phyloP scores from a whole-genome alignment of 2,113 vertebrate species.

The Leucopternis melanops region DNA sequence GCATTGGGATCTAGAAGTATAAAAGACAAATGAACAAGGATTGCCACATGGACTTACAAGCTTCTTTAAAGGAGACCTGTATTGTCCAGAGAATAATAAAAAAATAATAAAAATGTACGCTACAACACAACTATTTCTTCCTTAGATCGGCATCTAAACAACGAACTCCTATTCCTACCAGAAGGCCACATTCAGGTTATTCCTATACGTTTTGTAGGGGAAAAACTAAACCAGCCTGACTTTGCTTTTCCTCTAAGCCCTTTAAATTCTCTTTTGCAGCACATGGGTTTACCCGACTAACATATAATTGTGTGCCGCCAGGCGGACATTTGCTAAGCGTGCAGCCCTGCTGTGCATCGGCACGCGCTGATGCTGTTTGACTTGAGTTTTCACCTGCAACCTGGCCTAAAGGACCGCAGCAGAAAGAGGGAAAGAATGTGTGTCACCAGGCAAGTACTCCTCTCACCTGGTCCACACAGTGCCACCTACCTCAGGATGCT shows the following conservation, averaged over 20 bases:
- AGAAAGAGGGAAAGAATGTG: background rate
- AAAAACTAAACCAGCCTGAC: background rate
- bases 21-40: background rate
- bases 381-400: background rate
- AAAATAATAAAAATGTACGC: background rate
- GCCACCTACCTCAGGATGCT: background rate
- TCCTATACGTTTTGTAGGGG: slow-evolving; percentile 7
- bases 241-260: background rate
- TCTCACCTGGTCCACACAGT: background rate
- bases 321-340: background rate
- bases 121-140: background rate
- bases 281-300: background rate
- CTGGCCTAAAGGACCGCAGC: background rate
- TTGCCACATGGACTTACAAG: background rate
- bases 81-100: background rate
- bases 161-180: slow-evolving; percentile 23
- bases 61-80: slow-evolving; percentile 28
- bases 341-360: background rate
- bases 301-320: background rate
- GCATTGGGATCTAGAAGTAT: background rate
- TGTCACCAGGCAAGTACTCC: background rate
- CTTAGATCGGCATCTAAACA: slow-evolving; percentile 33
- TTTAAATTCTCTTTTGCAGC: background rate
- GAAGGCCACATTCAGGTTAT: slow-evolving; percentile 38
- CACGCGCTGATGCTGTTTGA: background rate